Base-by-base conservation (phyloP, 2,888 invertebrate species). In the Oligia fasciuncula region DNA sequence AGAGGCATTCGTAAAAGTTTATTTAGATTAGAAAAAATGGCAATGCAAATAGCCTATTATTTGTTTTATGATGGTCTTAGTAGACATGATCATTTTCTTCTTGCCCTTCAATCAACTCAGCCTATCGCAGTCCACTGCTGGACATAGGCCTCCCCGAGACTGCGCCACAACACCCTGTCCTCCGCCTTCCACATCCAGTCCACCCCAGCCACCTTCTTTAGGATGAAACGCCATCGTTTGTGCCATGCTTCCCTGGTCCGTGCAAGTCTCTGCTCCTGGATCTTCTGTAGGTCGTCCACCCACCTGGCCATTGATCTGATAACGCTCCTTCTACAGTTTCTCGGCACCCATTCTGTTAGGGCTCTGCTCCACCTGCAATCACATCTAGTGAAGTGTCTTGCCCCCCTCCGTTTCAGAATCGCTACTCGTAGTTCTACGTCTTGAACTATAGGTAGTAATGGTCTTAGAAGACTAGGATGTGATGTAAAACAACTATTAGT, bases 21-120 rank as follows among this genome's bases (percentile, higher is more conserved):
- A 72, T 76, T 69, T 57, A 51, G 6, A 57, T 63, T 49, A 17
- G 23, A 62, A 68, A 63, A 80, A 72, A 72, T 62, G 19, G 35
- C n/a, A n/a, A 67, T 4, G 14, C n/a, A 46, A 54, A 60, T 57
- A 60, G 49, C n/a, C 4, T 35, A 14, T 54, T 23, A 65, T 29
- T 79, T 23, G 14, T 63, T 78, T 66, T 35, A 43, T 35, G 54
- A 9, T 46, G 19, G 23, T 49, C 19, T 49, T 68, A 67, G 6
- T 49, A 49, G 19, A 69, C 13, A 29, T 19, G 5, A 8, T 23
- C 13, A 19, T 69, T 13, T 13, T 29, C 19, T 19, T 51, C 40
- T 40, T 40, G 40, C 40, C 40, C 5, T 40, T 40, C 40, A 40
- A 40, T 40, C 40, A 40, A 40, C 5, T 40, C 40, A 40, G 40